Base-by-base conservation (phyloP, 2,797 vertebrate species). In the Ctenochaetus hawaiiensis region DNA sequence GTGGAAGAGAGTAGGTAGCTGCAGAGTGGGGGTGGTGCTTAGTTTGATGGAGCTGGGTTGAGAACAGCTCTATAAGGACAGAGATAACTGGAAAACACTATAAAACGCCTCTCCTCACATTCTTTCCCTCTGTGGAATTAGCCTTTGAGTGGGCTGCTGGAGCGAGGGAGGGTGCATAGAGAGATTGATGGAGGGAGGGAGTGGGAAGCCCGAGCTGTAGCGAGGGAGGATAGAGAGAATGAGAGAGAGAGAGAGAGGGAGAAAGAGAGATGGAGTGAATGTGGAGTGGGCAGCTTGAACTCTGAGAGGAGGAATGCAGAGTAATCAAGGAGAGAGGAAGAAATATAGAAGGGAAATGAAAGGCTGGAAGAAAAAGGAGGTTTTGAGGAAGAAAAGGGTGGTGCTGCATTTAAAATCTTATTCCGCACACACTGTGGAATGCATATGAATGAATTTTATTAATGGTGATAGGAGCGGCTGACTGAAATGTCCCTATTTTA, bases 41-140 rank as follows among this genome's bases (percentile, higher is more conserved):
- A 82, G 82, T 89, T 88, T 91, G 87, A 93, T 87, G 83, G 80
- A 90, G 91, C 84, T 48, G 62, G 72, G 77, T 72, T 81, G 82
- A 85, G 90, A 91, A 88, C 86, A 80, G 89, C 88, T 90, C 88
- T 86, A 86, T 89, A 89, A 92, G 85, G 84, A 84, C 22, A 37
- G 84, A 91, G 87, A 92, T 89, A 92, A 87, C 90, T 92, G 87
- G 87, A 90, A 90, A 94, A 92, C 91, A 88, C 89, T 92, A 89
- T 93, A 86, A 92, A 92, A 88, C 76, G 78, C 82, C 90, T 89
- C 87, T 91, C 86, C 77, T 90, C 89, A 70, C 89, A 87, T 88
- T 89, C 81, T 89, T 68, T 86, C 75, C 78, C 90, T 88, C 90
- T 66, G 87, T 92, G 91, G 87, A 92, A 89, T 92, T 85, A 91